Base-by-base conservation (phyloP, 2,797 vertebrate genomes). In the Brotula barbata region DNA sequence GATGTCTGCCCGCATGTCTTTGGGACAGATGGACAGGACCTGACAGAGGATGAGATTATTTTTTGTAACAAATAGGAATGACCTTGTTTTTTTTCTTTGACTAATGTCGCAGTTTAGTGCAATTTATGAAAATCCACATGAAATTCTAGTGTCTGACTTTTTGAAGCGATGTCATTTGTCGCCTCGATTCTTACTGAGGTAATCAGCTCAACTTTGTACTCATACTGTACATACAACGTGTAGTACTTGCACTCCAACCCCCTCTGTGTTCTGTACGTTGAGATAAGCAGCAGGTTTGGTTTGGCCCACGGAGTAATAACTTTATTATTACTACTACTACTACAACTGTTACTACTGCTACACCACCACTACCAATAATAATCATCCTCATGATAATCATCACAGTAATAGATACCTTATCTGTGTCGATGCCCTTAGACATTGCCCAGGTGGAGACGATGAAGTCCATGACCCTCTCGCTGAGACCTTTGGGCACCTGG, bases 381-480 rank as follows among this genome's bases (percentile, higher is more conserved):
- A 28, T 28, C 25, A 28, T 28, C 25, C 25, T 28, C 25, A 36
- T 36, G 9, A 6, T 36, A 36, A 36, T 12, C 3, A 36, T 36
- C 7, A 4, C 9, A 36, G 2, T 36, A 36, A 36, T 14, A 14
- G 17, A 21, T 91, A 98, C 96, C 96, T 95, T 98, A 79, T 98
- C 97, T 46, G 96, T 98, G 89, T 99, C 97, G 16, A 99, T 99
- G 88, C 97, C 97, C 90, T 97, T 99, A 6, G 97, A 96, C 97
- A 99, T 98, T 78, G 97, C 96, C 97, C 97, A 99, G 0, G 97
- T 98, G 47, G 97, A 99, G 47, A 99, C 97, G 25, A 99, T 98
- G 78, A 98, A 99, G 92, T 99, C 97, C 97, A 99, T 99, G 66
- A 98, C 96, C 75, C 97, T 90, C 85, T 99, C 97, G 20, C 97